A percentile compares a stretch with the other conserved stretches of the same genome.
phyloP scores from a whole-genome alignment of 2,888 invertebrate species.

The Drosophila seclusa region DNA sequence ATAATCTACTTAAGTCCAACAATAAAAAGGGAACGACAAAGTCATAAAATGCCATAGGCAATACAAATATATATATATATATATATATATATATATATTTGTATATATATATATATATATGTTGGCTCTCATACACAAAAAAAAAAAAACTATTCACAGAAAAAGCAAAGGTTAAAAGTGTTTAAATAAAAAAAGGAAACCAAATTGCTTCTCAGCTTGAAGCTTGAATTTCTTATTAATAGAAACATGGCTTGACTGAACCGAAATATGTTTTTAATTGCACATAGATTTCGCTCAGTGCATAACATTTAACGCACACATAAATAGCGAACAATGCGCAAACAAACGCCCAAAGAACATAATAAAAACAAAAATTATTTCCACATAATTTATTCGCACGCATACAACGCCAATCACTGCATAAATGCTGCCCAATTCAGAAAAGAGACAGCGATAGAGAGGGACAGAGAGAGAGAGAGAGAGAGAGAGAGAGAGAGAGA shows the following conservation, averaged over 20 bases:
- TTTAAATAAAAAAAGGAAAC: neutral
- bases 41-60: conserved; percentile 62
- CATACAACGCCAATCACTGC: conserved; percentile 51
- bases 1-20: conserved; percentile 74
- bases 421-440: conserved; percentile 7
- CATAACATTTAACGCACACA: conserved; percentile 11
- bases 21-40: conserved; percentile 65
- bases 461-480: neutral
- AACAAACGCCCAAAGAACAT: conserved; percentile 37
- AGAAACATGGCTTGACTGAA: neutral
- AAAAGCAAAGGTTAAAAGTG: neutral
- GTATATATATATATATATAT: neutral
- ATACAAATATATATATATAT: neutral
- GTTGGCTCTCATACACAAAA: conserved; percentile 20
- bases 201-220: neutral
- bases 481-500: neutral
- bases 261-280: neutral
- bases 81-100: neutral
- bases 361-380: conserved; percentile 58
- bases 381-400: conserved; percentile 74
- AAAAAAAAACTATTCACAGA: neutral
- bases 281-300: conserved; percentile 43
- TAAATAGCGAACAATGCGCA: conserved; percentile 45
- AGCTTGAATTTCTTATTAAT: neutral
- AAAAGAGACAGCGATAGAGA: conserved; percentile 1